phyloP scores from a whole-genome alignment of 2,888 invertebrate species.

The Pristionchus fissidentatus region DNA sequence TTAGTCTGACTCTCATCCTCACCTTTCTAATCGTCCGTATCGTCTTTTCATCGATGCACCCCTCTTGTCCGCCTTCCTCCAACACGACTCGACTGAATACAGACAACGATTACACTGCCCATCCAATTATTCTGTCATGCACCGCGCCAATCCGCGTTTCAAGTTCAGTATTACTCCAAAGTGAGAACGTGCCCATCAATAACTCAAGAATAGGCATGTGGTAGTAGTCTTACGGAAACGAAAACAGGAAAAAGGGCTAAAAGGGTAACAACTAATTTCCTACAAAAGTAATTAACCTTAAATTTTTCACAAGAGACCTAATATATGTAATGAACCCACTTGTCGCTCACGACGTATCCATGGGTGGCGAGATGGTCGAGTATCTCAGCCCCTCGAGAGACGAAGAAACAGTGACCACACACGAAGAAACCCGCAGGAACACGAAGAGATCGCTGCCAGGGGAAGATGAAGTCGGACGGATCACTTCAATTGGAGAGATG shows the following conservation, averaged over 20 bases:
- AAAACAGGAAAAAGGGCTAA: too few relatives aligned
- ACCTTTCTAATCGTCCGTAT: constrained; percentile 25
- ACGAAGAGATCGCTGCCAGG: background rate
- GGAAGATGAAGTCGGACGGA: constrained; percentile 18
- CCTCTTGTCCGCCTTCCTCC: background rate
- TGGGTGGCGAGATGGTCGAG: background rate
- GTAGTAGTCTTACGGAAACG: too few relatives aligned
- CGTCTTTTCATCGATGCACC: background rate
- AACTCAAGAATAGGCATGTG: too few relatives aligned
- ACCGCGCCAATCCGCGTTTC: too few relatives aligned
- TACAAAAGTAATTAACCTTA: too few relatives aligned
- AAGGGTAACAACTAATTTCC: too few relatives aligned
- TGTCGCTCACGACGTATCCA: background rate
- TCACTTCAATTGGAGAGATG: background rate
- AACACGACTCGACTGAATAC: background rate
- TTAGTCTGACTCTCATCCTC: background rate
- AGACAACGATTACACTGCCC: background rate
- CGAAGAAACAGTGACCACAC: constrained; percentile 31
- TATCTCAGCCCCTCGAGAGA: background rate
- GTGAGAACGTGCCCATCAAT: too few relatives aligned
- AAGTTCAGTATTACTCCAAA: too few relatives aligned
- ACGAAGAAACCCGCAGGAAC: background rate
- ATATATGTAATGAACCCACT: too few relatives aligned
- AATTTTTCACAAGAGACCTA: too few relatives aligned
- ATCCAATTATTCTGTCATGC: background rate